Evolutionary conservation across 2,797 vertebrate species (phyloP).

Genomic region (Trachops cirrhosus): DNA sequence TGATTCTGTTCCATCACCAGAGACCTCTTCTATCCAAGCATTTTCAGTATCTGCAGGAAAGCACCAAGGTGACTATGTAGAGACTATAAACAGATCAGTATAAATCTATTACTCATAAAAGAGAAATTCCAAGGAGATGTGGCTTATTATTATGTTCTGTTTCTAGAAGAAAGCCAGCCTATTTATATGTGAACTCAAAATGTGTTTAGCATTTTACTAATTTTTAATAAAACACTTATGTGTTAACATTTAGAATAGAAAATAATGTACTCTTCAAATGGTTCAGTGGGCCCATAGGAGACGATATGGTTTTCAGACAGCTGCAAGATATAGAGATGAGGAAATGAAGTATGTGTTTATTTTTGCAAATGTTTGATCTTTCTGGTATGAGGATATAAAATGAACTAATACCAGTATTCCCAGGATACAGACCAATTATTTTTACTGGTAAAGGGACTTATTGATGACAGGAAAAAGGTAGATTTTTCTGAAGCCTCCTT

Average conservation of each 20-base stretch:
- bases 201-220: neutral
- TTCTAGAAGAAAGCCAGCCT: neutral
- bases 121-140: neutral
- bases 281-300: neutral
- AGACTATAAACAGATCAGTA: neutral
- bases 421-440: neutral
- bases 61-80: neutral
- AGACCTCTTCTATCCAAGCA: neutral
- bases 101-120: neutral
- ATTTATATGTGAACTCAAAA: neutral
- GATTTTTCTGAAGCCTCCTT: neutral
- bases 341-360: slow-evolving; percentile 17
- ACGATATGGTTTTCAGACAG: slow-evolving; percentile 2
- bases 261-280: neutral
- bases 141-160: neutral
- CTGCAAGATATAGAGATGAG: neutral
- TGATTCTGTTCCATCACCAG: neutral
- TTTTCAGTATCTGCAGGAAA: neutral
- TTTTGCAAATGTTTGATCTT: slow-evolving; percentile 15
- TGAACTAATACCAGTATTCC: neutral
- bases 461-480: neutral
- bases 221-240: neutral
- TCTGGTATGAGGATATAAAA: slow-evolving; percentile 2
- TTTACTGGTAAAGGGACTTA: neutral
- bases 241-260: slow-evolving; percentile 13